phyloP scores from a whole-genome alignment of 2,888 invertebrate species.

The Trachelus iudaicus region DNA sequence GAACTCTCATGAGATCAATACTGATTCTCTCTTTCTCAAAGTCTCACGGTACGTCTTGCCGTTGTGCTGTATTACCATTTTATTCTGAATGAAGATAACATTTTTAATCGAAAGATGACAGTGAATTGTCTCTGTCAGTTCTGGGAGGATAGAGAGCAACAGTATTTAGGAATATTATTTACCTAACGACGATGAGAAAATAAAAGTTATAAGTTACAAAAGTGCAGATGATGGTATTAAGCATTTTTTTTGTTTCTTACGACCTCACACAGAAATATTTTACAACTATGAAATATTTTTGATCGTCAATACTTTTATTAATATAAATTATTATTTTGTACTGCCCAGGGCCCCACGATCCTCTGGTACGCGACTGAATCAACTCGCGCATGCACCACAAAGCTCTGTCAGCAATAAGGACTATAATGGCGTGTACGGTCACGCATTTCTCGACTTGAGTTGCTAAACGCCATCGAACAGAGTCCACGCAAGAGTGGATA shows the following conservation, averaged over 20 bases:
- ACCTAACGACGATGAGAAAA: too few relatives aligned
- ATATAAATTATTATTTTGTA: background rate
- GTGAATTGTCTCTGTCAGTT: too few relatives aligned
- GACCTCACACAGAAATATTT: background rate
- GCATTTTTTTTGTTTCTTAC: background rate
- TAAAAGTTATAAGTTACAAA: too few relatives aligned
- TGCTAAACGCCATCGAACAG: conserved; percentile 5
- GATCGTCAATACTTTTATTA: background rate
- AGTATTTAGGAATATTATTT: too few relatives aligned
- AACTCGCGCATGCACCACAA: conserved; percentile 31
- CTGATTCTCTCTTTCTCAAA: too few relatives aligned
- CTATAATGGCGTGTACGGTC: conserved; percentile 22
- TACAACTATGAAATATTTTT: background rate
- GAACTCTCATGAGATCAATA: too few relatives aligned
- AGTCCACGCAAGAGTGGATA: conserved; percentile 9
- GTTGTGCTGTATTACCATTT: too few relatives aligned
- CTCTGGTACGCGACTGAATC: conserved; percentile 10
- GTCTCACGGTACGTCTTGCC: too few relatives aligned
- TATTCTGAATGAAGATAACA: too few relatives aligned
- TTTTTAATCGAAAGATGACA: too few relatives aligned
- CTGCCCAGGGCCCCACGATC: conserved; percentile 14
- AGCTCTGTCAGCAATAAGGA: conserved; percentile 21
- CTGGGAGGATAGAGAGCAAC: too few relatives aligned
- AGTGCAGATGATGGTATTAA: too few relatives aligned
- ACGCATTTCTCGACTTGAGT: conserved; percentile 23